Percentiles rank a stretch among this genome's conserved stretches.
Conservation (phyloP, 2,797 vertebrate species). For the Stomatorhinus walkeri region DNA sequence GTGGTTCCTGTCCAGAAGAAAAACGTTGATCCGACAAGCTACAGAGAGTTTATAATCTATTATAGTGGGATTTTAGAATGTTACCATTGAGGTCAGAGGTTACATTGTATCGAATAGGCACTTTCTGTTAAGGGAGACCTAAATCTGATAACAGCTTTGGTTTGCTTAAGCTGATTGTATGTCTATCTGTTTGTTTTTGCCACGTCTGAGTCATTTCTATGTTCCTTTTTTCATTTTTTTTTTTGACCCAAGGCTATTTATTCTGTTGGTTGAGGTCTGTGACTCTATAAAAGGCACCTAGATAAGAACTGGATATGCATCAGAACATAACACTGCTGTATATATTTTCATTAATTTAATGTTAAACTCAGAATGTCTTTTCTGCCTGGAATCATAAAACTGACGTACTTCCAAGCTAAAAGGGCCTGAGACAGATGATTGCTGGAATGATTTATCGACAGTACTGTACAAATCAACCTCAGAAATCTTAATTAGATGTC, state of each 20-base stretch:
- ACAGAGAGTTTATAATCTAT: slow-evolving; percentile 44
- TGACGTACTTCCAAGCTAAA: neutral
- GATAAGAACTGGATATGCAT: neutral
- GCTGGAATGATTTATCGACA: neutral
- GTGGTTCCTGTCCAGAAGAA: slow-evolving; percentile 46
- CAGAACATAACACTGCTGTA: neutral
- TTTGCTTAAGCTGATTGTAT: slow-evolving; percentile 45
- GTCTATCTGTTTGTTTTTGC: slow-evolving; percentile 45
- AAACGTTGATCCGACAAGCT: slow-evolving; percentile 47
- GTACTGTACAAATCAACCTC: neutral
- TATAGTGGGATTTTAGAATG: slow-evolving; percentile 50
- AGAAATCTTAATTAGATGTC: slow-evolving; percentile 17
- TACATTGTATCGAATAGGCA: slow-evolving; percentile 41
- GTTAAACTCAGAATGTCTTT: neutral
- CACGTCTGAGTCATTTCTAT: neutral
- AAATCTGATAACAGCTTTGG: slow-evolving; percentile 40
- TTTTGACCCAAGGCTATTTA: slow-evolving; percentile 27
- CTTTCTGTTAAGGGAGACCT: slow-evolving; percentile 40
- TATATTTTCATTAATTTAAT: neutral
- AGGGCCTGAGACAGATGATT: neutral
- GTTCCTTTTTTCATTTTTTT: neutral
- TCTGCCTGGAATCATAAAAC: neutral
- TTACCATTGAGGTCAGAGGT: slow-evolving; percentile 50
- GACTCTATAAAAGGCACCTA: neutral
- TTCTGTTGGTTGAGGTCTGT: neutral